Percentiles rank a stretch among this genome's conserved stretches.
Evolutionary conservation across 2,797 vertebrate species (phyloP).

Genomic region (Limnodromus scolopaceus): DNA sequence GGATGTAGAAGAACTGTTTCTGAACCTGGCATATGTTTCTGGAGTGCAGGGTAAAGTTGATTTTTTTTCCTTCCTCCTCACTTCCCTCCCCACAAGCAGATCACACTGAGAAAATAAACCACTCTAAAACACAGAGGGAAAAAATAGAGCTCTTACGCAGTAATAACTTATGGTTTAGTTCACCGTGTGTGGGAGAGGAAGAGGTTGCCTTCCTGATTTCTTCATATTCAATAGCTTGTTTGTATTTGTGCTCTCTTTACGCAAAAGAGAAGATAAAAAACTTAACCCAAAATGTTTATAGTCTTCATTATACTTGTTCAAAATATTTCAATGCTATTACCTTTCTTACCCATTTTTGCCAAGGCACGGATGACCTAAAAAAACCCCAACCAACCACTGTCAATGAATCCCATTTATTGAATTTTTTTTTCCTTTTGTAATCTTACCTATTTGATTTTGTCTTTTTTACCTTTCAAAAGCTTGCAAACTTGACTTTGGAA

Average conservation of each 20-base stretch:
- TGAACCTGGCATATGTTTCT: neutral
- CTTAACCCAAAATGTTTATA: neutral
- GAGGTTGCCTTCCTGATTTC: conserved; percentile 10
- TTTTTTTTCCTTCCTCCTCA: neutral
- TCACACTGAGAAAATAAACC: conserved; percentile 45
- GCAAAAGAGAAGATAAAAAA: neutral
- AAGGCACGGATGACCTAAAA: neutral
- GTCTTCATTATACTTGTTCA: neutral
- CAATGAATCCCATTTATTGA: neutral
- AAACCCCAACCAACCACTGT: neutral
- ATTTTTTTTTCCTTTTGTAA: neutral
- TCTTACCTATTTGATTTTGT: neutral
- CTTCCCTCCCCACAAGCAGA: neutral
- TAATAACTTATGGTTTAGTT: conserved; percentile 35
- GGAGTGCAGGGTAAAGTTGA: neutral
- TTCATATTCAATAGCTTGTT: conserved; percentile 23
- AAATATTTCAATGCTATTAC: neutral
- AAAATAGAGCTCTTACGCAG: neutral
- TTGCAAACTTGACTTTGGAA: neutral
- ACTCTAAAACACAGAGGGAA: neutral
- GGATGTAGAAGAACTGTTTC: neutral
- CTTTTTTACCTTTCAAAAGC: neutral
- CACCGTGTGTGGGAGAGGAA: conserved; percentile 40
- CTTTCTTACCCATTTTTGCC: neutral
- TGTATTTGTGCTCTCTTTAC: conserved; percentile 3